Evolutionary conservation across 2,888 invertebrate species (phyloP).

Genomic region (Tuberolachnus salignus): DNA sequence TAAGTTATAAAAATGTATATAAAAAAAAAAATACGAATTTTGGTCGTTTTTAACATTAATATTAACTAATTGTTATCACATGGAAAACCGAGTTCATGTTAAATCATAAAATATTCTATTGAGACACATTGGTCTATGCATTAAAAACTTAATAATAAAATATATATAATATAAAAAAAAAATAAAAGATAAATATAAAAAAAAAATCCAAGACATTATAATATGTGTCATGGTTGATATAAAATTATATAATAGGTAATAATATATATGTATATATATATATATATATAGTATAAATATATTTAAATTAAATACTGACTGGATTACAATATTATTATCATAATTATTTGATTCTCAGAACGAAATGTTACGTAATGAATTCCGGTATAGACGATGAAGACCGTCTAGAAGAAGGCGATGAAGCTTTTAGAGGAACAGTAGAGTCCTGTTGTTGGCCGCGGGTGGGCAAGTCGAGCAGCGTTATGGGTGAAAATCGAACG

Average conservation of each 20-base stretch:
- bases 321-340: conserved; percentile 23
- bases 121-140: conserved; percentile 17
- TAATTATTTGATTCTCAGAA: neutral
- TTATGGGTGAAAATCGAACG: conserved; percentile 76
- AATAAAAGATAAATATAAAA: neutral
- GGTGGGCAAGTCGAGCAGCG: conserved; percentile 68
- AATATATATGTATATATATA: conserved; percentile 18
- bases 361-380: conserved; percentile 10
- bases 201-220: neutral
- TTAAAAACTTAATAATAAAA: conserved; percentile 40
- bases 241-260: neutral
- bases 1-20: neutral
- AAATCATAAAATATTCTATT: conserved; percentile 16
- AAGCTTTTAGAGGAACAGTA: conserved; percentile 66
- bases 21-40: conserved; percentile 19
- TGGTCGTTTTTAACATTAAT: conserved; percentile 19
- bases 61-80: conserved; percentile 38
- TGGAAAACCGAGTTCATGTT: conserved; percentile 15
- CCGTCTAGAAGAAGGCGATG: conserved; percentile 63
- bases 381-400: conserved; percentile 61
- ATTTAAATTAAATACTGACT: conserved; percentile 24
- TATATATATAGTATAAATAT: conserved; percentile 7
- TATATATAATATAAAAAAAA: conserved; percentile 1
- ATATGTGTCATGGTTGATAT: neutral
- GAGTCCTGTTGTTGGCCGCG: conserved; percentile 67